phyloP scores from a whole-genome alignment of 2,888 invertebrate species.

The Peribatodes rhomboidaria region DNA sequence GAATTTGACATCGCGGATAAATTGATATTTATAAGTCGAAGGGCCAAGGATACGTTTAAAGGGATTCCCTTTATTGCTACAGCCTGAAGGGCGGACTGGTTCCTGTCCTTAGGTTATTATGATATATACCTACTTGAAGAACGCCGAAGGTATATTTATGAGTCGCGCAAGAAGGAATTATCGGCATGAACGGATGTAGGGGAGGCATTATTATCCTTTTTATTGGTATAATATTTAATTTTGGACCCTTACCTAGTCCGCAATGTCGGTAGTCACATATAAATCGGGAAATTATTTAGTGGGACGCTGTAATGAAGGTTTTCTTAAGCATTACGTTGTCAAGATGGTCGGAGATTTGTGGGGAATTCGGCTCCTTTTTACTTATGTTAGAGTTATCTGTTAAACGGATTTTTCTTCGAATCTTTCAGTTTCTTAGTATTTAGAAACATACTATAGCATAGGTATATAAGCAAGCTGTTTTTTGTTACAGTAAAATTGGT shows the following conservation, averaged over 20 bases:
- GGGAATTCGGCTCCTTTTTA: slow-evolving; percentile 34
- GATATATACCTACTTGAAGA: slow-evolving; percentile 83
- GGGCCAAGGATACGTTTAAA: slow-evolving; percentile 83
- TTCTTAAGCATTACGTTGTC: slow-evolving; percentile 47
- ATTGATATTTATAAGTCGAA: slow-evolving; percentile 85
- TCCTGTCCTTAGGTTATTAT: slow-evolving; percentile 83
- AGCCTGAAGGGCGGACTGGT: slow-evolving; percentile 75
- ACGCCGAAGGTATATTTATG: slow-evolving; percentile 85
- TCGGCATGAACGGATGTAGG: slow-evolving; percentile 77
- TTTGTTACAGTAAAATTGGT: not conserved
- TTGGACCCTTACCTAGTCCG: slow-evolving; percentile 75
- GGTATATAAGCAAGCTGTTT: not conserved
- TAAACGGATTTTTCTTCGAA: slow-evolving; percentile 25
- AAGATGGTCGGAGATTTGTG: slow-evolving; percentile 36
- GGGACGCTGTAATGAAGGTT: slow-evolving; percentile 47
- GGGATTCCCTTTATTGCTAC: slow-evolving; percentile 86
- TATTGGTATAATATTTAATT: slow-evolving; percentile 87
- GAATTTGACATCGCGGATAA: slow-evolving; percentile 83
- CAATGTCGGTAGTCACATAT: slow-evolving; percentile 71
- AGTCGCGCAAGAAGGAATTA: slow-evolving; percentile 76
- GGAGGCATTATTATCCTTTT: slow-evolving; percentile 84
- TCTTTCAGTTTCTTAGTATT: not conserved
- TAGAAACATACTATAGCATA: not conserved
- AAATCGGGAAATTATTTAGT: slow-evolving; percentile 80
- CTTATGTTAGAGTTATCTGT: slow-evolving; percentile 37